Evolutionary conservation across 2,797 vertebrate genomes (phyloP), one percentile per base, ranked within the genome.

Genomic region (Hozukius guyotensis): DNA sequence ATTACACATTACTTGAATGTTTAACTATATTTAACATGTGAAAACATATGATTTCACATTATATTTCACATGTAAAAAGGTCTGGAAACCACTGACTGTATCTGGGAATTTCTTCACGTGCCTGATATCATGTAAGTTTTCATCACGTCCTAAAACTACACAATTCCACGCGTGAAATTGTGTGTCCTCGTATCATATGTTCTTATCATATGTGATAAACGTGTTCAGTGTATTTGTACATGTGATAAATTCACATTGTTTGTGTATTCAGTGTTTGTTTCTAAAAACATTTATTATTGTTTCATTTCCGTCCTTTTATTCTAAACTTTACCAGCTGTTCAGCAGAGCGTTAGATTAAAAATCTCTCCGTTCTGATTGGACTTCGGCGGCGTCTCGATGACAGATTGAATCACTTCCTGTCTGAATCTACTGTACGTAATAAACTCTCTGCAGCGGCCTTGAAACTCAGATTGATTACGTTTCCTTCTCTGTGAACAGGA

Each of bases 381-480:
- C 22, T 60, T 71, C 14, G 22, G 24, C 70, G 64, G 53, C 31
- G 6, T 13, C 59, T 63, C 46, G 13, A 14, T 55, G 34, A 56
- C 31, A 32, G 25, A 5, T 60, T 29, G 78, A 75, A 18, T 49
- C 42, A 49, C 42, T 49, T 49, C 64, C 66, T 66, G 64, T 66
- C 63, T 31, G 27, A 16, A 38, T 69, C 56, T 14, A 14, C 46
- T 20, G 65, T 34, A 69, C 20, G 1, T 59, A 31, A 61, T 52
- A 46, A 64, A 72, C 22, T 24, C 62, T 62, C n/a, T 59, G 60
- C 75, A 59, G 79, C 84, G 75, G 77, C 82, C 72, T 80, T 75
- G 82, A 85, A 86, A 77, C 66, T 4, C 76, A 59, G 73, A 29
- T 64, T 75, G 85, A 87, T 90, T 89, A 67, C 32, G 46, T 81